A percentile compares a stretch with the other conserved stretches of the same genome.
Conservation (phyloP, 2,888 invertebrate species). For the Drosophila differens region DNA sequence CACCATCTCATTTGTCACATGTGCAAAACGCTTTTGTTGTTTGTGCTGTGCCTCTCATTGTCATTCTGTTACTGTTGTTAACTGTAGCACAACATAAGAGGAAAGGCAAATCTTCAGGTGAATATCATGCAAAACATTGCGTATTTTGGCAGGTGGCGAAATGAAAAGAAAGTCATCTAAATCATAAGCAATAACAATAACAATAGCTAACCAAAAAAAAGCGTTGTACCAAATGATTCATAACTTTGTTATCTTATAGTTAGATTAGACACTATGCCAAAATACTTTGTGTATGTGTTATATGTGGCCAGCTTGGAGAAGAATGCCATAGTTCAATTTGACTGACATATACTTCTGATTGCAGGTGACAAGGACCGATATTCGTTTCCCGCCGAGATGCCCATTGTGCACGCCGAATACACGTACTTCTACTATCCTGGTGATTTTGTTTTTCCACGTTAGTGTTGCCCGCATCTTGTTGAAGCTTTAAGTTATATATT, state of each 20-base stretch:
- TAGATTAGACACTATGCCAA: slow-evolving; percentile 8
- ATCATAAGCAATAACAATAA: neutral
- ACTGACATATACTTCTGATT: slow-evolving; percentile 41
- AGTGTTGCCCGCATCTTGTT: slow-evolving; percentile 75
- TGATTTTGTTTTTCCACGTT: slow-evolving; percentile 94
- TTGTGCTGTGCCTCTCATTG: slow-evolving; percentile 45
- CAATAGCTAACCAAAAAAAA: neutral
- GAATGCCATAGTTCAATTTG: neutral
- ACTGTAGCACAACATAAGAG: slow-evolving; percentile 87
- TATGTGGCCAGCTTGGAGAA: slow-evolving; percentile 1
- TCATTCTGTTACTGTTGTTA: slow-evolving; percentile 48
- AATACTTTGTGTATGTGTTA: slow-evolving; percentile 8
- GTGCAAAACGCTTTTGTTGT: slow-evolving; percentile 58
- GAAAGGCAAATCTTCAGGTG: slow-evolving; percentile 86
- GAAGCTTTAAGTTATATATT: neutral
- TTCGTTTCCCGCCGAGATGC: slow-evolving; percentile 94
- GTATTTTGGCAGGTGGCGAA: slow-evolving; percentile 2
- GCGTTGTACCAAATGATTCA: neutral
- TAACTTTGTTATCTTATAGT: slow-evolving; percentile 13
- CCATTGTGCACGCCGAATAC: slow-evolving; percentile 97
- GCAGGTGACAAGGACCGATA: slow-evolving; percentile 91
- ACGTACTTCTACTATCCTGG: slow-evolving; percentile 98
- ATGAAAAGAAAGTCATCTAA: slow-evolving; percentile 2
- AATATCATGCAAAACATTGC: slow-evolving; percentile 62
- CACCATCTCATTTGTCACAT: slow-evolving; percentile 60